Conservation (phyloP, 2,113 vertebrate species). For the Pelobates fuscus region DNA sequence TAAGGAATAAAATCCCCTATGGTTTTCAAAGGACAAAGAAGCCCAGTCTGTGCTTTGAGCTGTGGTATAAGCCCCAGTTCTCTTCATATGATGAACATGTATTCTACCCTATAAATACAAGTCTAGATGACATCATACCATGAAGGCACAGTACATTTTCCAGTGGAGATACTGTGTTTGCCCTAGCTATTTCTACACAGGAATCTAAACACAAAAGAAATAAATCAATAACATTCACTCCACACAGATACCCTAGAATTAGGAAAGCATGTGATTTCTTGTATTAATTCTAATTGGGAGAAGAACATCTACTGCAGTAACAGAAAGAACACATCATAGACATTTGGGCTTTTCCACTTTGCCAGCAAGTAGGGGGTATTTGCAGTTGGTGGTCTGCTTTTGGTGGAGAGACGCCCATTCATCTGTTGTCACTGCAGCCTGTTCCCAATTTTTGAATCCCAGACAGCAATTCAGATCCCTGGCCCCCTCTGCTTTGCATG, state of each 20-base stretch:
- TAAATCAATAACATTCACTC: not conserved
- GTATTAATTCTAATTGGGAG: conserved; percentile 58
- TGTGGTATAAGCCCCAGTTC: not conserved
- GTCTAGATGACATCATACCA: conserved; percentile 4
- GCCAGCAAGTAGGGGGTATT: conserved; percentile 71
- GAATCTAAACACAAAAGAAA: not conserved
- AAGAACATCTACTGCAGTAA: conserved; percentile 70
- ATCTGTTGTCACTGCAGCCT: conserved; percentile 73
- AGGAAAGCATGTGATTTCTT: not conserved
- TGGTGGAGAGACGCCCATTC: conserved; percentile 70
- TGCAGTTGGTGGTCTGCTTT: conserved; percentile 68
- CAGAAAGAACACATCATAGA: conserved; percentile 67
- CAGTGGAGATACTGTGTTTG: not conserved
- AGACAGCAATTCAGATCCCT: conserved; percentile 68
- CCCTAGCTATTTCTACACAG: not conserved
- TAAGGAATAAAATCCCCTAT: conserved; percentile 44
- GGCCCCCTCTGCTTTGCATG: conserved; percentile 63
- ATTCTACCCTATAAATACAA: not conserved
- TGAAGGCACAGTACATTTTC: not conserved
- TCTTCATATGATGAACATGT: not conserved
- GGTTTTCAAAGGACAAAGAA: conserved; percentile 22
- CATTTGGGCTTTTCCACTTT: conserved; percentile 80
- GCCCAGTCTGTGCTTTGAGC: not conserved
- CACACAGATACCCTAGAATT: not conserved
- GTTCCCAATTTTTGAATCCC: conserved; percentile 67